Evolutionary conservation across 2,888 invertebrate genomes (phyloP).

Genomic region (Lasius platythorax): DNA sequence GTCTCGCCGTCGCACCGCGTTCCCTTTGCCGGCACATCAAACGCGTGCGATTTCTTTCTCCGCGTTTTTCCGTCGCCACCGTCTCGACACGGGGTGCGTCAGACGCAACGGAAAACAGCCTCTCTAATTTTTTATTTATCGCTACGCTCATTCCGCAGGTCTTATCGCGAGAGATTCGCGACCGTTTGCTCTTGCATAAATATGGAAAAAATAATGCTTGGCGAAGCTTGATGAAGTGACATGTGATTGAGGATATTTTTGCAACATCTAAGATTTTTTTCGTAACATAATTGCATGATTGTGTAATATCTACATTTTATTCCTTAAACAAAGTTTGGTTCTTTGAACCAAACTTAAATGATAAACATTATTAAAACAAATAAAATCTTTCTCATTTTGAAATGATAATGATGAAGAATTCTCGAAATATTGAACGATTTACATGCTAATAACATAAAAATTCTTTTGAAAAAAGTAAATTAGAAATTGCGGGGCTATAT

Average conservation of each 20-base stretch:
- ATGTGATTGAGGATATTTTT: not conserved
- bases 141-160: slow-evolving; percentile 29
- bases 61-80: slow-evolving; percentile 69
- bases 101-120: slow-evolving; percentile 75
- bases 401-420: not conserved
- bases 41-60: slow-evolving; percentile 83
- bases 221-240: not conserved
- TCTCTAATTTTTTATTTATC: slow-evolving; percentile 43
- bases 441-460: not conserved
- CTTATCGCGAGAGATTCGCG: not conserved
- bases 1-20: slow-evolving; percentile 45
- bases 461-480: not conserved
- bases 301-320: not conserved
- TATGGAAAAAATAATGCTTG: not conserved
- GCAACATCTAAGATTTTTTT: not conserved
- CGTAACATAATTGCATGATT: not conserved
- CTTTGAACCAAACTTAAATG: not conserved
- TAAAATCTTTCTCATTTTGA: not conserved
- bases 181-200: not conserved
- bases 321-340: not conserved
- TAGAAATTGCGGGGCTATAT: too few relatives aligned
- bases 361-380: not conserved
- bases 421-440: not conserved
- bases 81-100: slow-evolving; percentile 75
- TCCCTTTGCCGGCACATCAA: slow-evolving; percentile 85